Evolutionary conservation across 2,797 vertebrate species (phyloP).

Genomic region (Microtus obscurus): DNA sequence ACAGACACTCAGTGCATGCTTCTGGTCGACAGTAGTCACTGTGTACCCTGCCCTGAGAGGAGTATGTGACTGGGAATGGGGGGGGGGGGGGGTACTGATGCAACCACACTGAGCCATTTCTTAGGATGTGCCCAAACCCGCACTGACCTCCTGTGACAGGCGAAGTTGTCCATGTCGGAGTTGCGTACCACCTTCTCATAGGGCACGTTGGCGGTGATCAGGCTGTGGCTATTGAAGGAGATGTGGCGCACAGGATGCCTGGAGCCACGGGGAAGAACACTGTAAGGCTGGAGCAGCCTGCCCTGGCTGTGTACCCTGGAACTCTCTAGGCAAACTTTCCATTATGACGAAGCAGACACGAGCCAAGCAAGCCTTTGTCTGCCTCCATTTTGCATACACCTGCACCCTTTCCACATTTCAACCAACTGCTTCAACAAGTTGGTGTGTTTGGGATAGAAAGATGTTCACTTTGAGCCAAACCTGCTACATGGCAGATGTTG

Average conservation of each 20-base stretch:
- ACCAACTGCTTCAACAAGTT: accelerated
- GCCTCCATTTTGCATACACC: background rate
- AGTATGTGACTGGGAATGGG: accelerated
- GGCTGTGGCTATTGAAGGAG: constrained; percentile 91
- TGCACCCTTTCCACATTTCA: too few species aligned
- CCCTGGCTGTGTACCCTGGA: background rate
- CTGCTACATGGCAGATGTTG: accelerated
- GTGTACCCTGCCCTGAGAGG: background rate
- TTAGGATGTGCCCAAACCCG: background rate
- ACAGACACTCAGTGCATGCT: background rate
- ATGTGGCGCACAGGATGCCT: constrained; percentile 95
- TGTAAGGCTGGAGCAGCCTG: background rate
- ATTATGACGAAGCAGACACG: background rate
- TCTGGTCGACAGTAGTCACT: accelerated
- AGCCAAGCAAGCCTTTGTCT: background rate
- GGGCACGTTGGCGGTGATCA: constrained; percentile 96
- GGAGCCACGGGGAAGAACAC: constrained; percentile 21
- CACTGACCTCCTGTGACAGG: constrained; percentile 94
- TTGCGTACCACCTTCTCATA: constrained; percentile 93
- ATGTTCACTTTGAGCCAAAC: background rate
- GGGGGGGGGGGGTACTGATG: accelerated
- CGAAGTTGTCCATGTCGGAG: constrained; percentile 93
- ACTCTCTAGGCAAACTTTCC: accelerated
- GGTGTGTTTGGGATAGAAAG: background rate
- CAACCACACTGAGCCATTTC: accelerated